Evolutionary conservation across 2,797 vertebrate species (phyloP), one percentile per base, ranked within the genome.

Genomic region (Bradypus variegatus): DNA sequence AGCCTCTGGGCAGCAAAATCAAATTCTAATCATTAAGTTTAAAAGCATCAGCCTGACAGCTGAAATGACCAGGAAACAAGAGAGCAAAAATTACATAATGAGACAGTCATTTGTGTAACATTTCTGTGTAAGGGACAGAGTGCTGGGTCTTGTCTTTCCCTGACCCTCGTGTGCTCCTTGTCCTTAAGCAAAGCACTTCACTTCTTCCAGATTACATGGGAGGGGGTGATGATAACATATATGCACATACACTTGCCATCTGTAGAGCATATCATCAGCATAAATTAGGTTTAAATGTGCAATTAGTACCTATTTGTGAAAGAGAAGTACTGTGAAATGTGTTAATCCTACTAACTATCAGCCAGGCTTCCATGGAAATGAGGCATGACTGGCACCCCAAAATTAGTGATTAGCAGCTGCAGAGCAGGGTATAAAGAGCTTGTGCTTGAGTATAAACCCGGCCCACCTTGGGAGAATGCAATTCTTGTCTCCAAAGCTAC

Each of bases 261-360:
- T 77, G 50, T 67, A 60, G 41, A 88, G 14, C 8, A 55, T 62
- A 50, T 75, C 13, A n/a, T 75, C 38, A 70, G 65, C 45, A 79
- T 92, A 93, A 70, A 90, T 94, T 88, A 93, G 91, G 29, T 93
- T 89, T 48, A 89, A 89, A 77, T 86, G 65, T 69, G 36, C 53
- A 89, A 73, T 90, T 80, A 94, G 45, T 69, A 78, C 77, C 77
- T 38, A 87, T 48, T 62, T 79, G n/a, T 67, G 69, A 89, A 91
- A 93, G 16, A 89, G 1, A 38, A 11, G 16, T 25, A 73, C 33
- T 81, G 86, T 83, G 90, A 69, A 77, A 75, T 85, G 48, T 11
- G 65, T 88, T 90, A n/a, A 70, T 91, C 33, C 70, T 65, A 60
- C 64, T 45, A 76, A 53, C 18, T 13, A 38, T 82, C 45, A 78